These are phyloP conservation scores for Cliona cf. orientalis DNA, from an alignment of 37 sponge, comb jelly and placozoan genomes.

Conservation along the genomic window DNA sequence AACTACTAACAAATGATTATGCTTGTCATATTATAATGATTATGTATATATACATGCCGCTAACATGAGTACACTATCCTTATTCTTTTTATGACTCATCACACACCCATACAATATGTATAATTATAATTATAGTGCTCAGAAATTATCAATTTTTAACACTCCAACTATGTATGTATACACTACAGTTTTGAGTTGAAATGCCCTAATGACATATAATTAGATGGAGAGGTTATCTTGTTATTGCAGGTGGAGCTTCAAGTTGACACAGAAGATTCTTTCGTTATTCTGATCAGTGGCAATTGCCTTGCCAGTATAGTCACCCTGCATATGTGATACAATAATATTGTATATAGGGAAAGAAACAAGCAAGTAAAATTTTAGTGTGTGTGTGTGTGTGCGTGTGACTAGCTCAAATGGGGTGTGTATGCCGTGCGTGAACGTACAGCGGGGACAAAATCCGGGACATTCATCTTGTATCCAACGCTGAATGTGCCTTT, in stretches of 20 bases:
- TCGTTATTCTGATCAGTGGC: background rate
- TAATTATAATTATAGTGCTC: too few species aligned
- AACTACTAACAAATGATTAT: too few species aligned
- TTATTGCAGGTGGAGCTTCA: background rate
- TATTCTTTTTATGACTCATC: too few species aligned
- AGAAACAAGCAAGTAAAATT: background rate
- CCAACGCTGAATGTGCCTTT: background rate
- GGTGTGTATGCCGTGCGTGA: constrained; percentile 1
- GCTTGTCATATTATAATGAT: too few species aligned
- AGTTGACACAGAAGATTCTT: constrained; percentile 1
- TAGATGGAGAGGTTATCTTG: background rate
- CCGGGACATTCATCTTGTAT: background rate
- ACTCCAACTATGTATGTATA: too few species aligned
- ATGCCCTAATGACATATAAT: too few species aligned
- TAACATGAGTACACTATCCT: too few species aligned
- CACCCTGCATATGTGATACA: background rate
- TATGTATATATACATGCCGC: too few species aligned
- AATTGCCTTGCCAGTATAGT: background rate
- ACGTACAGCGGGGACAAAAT: too few species aligned
- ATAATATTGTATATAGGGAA: background rate
- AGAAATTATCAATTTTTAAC: too few species aligned
- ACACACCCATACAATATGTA: too few species aligned
- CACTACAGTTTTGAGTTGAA: background rate
- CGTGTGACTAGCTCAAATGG: background rate
- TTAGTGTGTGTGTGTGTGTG: background rate